Percentiles rank a stretch among this genome's conserved stretches.
Evolutionary conservation across 2,797 vertebrate genomes (phyloP).

Genomic region (Scomberomorus guttatus): DNA sequence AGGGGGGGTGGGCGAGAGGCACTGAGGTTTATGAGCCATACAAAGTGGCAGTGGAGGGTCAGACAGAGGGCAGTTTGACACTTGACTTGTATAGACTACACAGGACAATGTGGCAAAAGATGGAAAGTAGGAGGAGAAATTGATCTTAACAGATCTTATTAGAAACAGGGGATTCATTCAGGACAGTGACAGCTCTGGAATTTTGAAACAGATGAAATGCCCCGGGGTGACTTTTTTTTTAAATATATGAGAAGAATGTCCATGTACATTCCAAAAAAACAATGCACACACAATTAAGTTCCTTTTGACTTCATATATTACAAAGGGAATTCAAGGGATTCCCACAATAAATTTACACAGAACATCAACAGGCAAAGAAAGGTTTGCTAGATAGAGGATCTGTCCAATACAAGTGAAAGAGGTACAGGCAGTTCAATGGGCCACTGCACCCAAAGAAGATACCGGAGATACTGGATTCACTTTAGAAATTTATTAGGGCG

Average conservation of each 20-base stretch:
- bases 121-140: slow-evolving; percentile 58
- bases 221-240: slow-evolving; percentile 30
- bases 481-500: too few relatives aligned
- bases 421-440: too few relatives aligned
- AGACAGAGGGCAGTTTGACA: slow-evolving; percentile 74
- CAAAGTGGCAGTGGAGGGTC: slow-evolving; percentile 75
- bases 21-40: slow-evolving; percentile 80
- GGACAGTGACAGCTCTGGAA: slow-evolving; percentile 51
- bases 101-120: slow-evolving; percentile 72
- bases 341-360: background rate
- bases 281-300: slow-evolving; percentile 1
- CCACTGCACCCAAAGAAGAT: too few relatives aligned
- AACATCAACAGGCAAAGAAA: background rate
- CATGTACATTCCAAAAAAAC: slow-evolving; percentile 36
- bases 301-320: slow-evolving; percentile 12
- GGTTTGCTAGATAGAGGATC: background rate
- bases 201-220: slow-evolving; percentile 54
- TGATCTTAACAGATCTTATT: slow-evolving; percentile 65
- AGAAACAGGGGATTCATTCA: slow-evolving; percentile 74
- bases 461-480: too few relatives aligned
- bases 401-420: background rate
- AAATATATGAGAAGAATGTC: slow-evolving; percentile 27
- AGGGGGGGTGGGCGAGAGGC: slow-evolving; percentile 54
- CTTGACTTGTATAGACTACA: slow-evolving; percentile 71
- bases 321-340: background rate